Evolutionary conservation across 2,113 vertebrate genomes (phyloP).

Genomic region (Sinocyclocheilus anshuiensis): DNA sequence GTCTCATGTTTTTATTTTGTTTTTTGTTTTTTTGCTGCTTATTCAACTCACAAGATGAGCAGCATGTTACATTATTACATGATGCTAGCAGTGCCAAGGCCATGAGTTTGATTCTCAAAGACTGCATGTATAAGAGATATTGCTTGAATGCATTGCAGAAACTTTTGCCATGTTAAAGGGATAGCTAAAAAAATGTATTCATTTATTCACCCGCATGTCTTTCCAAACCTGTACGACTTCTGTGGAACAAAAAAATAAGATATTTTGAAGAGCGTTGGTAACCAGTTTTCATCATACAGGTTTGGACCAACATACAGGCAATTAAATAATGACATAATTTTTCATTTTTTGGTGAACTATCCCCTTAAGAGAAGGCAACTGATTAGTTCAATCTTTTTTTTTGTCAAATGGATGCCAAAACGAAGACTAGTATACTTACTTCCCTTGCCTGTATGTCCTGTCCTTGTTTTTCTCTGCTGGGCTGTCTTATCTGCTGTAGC

Average conservation of each 20-base stretch:
- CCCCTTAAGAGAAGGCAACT: background rate
- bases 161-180: too few relatives aligned
- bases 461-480: constrained; percentile 44
- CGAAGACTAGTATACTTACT: constrained; percentile 34
- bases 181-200: too few relatives aligned
- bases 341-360: too few relatives aligned
- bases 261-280: background rate
- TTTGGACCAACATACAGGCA: too few relatives aligned
- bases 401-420: constrained; percentile 28
- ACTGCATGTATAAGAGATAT: too few relatives aligned
- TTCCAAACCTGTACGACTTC: background rate
- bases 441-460: constrained; percentile 33
- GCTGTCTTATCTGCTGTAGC: constrained; percentile 59
- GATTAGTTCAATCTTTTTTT: background rate
- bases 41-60: background rate
- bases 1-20: too few relatives aligned
- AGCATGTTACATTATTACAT: background rate
- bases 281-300: background rate
- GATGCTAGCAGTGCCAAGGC: background rate
- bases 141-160: too few relatives aligned
- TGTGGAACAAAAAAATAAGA: background rate
- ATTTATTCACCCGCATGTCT: background rate
- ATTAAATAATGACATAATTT: background rate
- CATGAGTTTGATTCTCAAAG: too few relatives aligned
- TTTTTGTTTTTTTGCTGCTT: background rate